Percentiles rank a stretch among this genome's conserved stretches.
Conservation (phyloP, 2,113 vertebrate genomes). For the Zeus faber region DNA sequence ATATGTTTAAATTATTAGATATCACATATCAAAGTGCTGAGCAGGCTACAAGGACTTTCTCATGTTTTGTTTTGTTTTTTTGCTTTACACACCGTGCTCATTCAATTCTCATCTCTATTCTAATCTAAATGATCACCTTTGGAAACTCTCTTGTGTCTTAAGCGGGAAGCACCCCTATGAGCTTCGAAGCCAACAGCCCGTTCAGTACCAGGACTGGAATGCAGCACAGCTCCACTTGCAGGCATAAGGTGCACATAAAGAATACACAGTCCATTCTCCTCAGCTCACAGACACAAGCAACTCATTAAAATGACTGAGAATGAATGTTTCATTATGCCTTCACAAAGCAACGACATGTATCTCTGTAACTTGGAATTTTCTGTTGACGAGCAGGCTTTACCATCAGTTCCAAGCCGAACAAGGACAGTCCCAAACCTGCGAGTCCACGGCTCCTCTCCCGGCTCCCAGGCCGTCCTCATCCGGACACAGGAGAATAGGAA, state of each 20-base stretch:
- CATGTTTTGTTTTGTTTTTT: no score
- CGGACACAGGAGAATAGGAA: constrained; percentile 72
- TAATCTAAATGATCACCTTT: no score
- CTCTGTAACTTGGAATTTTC: background rate
- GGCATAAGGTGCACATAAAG: constrained; percentile 78
- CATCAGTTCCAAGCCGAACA: constrained; percentile 66
- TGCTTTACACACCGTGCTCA: no score
- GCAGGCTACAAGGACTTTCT: no score
- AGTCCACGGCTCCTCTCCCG: constrained; percentile 72
- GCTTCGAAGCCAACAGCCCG: constrained; percentile 72
- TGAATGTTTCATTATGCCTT: background rate
- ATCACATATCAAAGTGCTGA: background rate
- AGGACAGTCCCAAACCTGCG: constrained; percentile 81
- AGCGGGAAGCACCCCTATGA: constrained; percentile 86
- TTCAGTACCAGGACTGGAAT: constrained; percentile 70
- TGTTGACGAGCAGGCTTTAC: constrained; percentile 15
- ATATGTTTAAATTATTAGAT: background rate
- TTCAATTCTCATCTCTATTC: no score
- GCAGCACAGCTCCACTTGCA: constrained; percentile 64
- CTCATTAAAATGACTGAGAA: background rate
- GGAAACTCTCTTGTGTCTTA: no score
- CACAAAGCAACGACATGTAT: background rate
- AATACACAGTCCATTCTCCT: constrained; percentile 74
- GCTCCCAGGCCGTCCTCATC: constrained; percentile 62
- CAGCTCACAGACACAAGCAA: background rate